These are phyloP conservation scores for Dinothrombium tinctorium DNA, from an alignment of 1,140 invertebrate genomes.

Conservation along the genomic window DNA sequence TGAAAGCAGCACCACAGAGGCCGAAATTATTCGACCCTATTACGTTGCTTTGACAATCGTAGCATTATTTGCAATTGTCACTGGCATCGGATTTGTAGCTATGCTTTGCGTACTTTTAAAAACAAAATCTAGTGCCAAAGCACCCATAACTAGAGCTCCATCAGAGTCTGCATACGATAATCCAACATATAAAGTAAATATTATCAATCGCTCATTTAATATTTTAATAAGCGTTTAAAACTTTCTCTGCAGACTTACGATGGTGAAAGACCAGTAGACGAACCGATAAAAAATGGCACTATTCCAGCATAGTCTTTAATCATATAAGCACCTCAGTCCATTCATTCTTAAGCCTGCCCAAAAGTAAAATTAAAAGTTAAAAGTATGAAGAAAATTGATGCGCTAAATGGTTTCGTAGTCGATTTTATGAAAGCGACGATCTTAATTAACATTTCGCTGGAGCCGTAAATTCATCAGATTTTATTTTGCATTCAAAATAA, in stretches of 20 bases:
- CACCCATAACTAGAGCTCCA: conserved; percentile 33
- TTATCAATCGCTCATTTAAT: neutral
- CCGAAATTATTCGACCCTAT: conserved; percentile 40
- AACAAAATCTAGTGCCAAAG: conserved; percentile 40
- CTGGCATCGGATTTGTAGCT: conserved; percentile 49
- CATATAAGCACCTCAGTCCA: too few species aligned
- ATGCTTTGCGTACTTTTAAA: conserved; percentile 50
- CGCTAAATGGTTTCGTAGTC: neutral
- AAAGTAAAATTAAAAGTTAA: neutral
- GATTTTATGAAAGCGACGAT: neutral
- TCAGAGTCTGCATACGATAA: conserved; percentile 58
- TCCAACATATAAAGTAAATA: conserved; percentile 66
- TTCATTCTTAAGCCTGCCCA: too few species aligned
- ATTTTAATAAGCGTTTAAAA: neutral
- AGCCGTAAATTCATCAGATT: too few species aligned
- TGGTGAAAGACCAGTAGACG: conserved; percentile 12
- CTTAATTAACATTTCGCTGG: too few species aligned
- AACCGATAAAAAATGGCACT: conserved; percentile 11
- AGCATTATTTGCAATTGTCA: conserved; percentile 55
- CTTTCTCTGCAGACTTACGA: conserved; percentile 13
- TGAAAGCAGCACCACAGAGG: conserved; percentile 32
- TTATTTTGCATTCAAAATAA: too few species aligned
- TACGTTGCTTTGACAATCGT: conserved; percentile 63
- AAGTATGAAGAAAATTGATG: neutral
- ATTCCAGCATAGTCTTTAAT: conserved; percentile 10